Percentiles rank a stretch among this genome's conserved stretches.
These are phyloP conservation scores for Oryzias curvinotus DNA, from an alignment of 2,113 vertebrate species.

Conservation along the genomic window DNA sequence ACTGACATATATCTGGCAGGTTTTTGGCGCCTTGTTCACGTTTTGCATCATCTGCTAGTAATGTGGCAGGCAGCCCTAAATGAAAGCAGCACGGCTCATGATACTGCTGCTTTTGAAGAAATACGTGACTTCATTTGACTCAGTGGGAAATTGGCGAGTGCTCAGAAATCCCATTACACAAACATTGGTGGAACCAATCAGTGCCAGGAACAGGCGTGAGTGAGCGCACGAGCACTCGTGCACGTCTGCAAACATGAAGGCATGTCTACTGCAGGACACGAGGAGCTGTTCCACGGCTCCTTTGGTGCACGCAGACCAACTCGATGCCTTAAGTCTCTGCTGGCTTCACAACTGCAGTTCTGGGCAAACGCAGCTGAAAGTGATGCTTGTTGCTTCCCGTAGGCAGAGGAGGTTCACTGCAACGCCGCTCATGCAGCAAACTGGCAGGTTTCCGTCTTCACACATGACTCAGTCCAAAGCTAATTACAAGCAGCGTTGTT, in stretches of 20 bases:
- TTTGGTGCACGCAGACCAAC: constrained; percentile 6
- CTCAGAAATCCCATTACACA: constrained; percentile 12
- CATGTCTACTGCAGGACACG: neutral
- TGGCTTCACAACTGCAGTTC: constrained; percentile 20
- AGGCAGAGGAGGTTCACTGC: constrained; percentile 39
- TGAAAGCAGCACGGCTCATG: neutral
- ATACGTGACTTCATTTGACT: constrained; percentile 19
- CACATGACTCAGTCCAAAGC: constrained; percentile 37
- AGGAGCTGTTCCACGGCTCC: constrained; percentile 12
- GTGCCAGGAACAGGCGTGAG: constrained; percentile 1
- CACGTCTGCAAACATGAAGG: constrained; percentile 8
- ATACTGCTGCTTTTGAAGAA: constrained; percentile 28
- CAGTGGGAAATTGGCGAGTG: constrained; percentile 20
- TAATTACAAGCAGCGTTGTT: constrained; percentile 39
- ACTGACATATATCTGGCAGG: constrained; percentile 31
- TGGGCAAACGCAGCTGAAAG: constrained; percentile 36
- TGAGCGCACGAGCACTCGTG: constrained; percentile 10
- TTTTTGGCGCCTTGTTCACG: constrained; percentile 27
- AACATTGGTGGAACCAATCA: constrained; percentile 11
- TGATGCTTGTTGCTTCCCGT: constrained; percentile 54
- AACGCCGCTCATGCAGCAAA: constrained; percentile 45
- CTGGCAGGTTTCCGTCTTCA: constrained; percentile 54
- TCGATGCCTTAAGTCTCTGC: constrained; percentile 25
- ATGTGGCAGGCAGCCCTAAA: constrained; percentile 14
- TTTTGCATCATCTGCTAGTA: constrained; percentile 25